Conservation (phyloP, 2,888 invertebrate genomes). For the Lacanobia oleracea region DNA sequence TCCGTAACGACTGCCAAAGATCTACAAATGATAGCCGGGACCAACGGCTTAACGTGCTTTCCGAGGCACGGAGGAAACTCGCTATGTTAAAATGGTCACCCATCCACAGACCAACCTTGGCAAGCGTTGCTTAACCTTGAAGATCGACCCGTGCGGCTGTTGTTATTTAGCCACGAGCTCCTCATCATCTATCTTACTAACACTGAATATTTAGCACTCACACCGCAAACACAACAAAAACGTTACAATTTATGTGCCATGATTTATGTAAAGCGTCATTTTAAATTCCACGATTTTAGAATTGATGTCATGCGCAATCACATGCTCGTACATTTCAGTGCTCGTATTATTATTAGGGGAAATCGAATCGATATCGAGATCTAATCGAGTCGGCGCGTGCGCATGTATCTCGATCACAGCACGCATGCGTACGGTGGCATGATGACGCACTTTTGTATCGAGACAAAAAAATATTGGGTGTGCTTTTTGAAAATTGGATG, state of each 20-base stretch:
- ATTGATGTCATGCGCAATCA: constrained; percentile 62
- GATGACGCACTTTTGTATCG: constrained; percentile 69
- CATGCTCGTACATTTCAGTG: constrained; percentile 51
- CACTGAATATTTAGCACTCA: constrained; percentile 53
- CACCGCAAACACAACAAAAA: constrained; percentile 39
- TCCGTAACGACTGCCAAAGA: too few relatives aligned
- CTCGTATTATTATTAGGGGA: constrained; percentile 69
- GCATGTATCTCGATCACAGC: constrained; percentile 44
- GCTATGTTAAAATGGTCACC: too few relatives aligned
- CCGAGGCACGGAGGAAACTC: too few relatives aligned
- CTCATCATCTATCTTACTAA: constrained; percentile 21
- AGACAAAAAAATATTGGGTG: constrained; percentile 42
- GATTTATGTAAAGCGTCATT: constrained; percentile 61
- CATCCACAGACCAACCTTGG: too few relatives aligned
- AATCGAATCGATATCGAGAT: constrained; percentile 63
- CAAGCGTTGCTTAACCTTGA: too few relatives aligned
- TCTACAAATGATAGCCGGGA: too few relatives aligned
- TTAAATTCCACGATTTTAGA: constrained; percentile 65
- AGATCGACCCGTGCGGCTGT: too few relatives aligned
- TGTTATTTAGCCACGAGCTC: too few relatives aligned
- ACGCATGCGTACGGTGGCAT: constrained; percentile 62
- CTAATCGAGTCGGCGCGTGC: constrained; percentile 70
- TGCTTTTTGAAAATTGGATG: constrained; percentile 51
- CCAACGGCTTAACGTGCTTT: too few relatives aligned
- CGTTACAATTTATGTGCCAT: constrained; percentile 53